phyloP scores from a whole-genome alignment of 2,888 invertebrate species.

The Stegophylla sp. region DNA sequence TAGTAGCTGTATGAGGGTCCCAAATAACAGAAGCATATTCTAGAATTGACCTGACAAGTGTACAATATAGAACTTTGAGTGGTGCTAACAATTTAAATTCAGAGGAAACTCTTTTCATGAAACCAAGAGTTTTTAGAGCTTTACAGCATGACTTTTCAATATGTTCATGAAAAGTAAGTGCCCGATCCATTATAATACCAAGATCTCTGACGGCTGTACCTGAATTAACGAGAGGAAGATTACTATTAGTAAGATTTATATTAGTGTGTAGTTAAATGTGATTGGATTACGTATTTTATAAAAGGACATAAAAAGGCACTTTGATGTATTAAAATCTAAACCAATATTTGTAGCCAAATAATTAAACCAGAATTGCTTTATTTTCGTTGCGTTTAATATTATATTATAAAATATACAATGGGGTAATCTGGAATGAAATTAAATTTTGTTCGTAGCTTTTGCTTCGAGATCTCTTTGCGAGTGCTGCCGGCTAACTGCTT shows the following conservation, averaged over 20 bases:
- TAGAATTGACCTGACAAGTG: neutral
- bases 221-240: too few relatives aligned
- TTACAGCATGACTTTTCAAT: too few relatives aligned
- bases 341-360: too few relatives aligned
- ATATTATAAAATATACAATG: conserved; percentile 13
- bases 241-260: too few relatives aligned
- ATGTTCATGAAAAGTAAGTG: too few relatives aligned
- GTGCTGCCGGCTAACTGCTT: neutral
- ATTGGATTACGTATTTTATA: too few relatives aligned
- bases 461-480: neutral
- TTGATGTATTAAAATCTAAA: too few relatives aligned
- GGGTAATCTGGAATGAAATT: conserved; percentile 44
- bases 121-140: neutral
- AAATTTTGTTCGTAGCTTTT: conserved; percentile 39
- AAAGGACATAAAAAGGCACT: too few relatives aligned
- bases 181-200: neutral
- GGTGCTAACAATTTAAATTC: neutral
- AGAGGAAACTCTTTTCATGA: neutral
- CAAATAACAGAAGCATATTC: neutral
- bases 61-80: neutral
- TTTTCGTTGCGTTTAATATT: neutral
- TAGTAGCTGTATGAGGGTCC: neutral
- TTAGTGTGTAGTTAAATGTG: too few relatives aligned
- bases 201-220: too few relatives aligned
- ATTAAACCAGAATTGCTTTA: conserved; percentile 51